Base-by-base conservation (phyloP, 1,140 invertebrate genomes). In the Zaprionus ornatus region DNA sequence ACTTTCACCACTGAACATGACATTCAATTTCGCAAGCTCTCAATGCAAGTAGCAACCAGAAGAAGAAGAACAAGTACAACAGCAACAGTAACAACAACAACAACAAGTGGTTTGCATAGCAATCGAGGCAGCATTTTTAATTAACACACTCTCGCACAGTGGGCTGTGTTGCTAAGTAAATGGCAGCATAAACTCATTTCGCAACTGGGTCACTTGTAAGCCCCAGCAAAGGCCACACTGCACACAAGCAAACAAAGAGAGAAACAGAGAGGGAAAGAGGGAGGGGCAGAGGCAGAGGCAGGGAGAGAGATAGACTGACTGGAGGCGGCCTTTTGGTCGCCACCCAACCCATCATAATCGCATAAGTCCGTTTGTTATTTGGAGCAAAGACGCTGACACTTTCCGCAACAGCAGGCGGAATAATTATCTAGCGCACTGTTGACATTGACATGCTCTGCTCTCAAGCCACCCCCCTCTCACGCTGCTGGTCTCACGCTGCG, bases 341-440 rank as follows among this genome's bases (percentile, higher is more conserved):
- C 5, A n/a, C 55, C 61, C 67, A 27, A 23, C 13, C 68, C 62
- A 62, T 71, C 29, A 70, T 84, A 79, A 86, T 75, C 82, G 29
- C 73, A 61, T 88, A 90, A 88, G 78, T 75, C 76, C 71, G 71
- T 90, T 81, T 88, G 66, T 59, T 74, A 90, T 90, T 90, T 54
- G 79, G 75, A 81, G 63, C 84, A 88, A 61, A 79, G 55, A 66
- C 77, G 71, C 66, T 76, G 54, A 54, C 73, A 64, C 68, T 69
- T 55, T 42, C 55, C 25, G 32, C 52, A 57, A 27, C 21, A 55
- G 42, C 45, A 64, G 45, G 45, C 45, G 45, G 66, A 54, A 85
- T 85, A 90, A 88, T 90, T 88, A 84, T 90, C 64, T 90, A 60
- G 71, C 74, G 21, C 66, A 71, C 75, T 90, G 78, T 74, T 88